Evolutionary conservation across 2,888 invertebrate species (phyloP).

Genomic region (Antheraea assamensis): DNA sequence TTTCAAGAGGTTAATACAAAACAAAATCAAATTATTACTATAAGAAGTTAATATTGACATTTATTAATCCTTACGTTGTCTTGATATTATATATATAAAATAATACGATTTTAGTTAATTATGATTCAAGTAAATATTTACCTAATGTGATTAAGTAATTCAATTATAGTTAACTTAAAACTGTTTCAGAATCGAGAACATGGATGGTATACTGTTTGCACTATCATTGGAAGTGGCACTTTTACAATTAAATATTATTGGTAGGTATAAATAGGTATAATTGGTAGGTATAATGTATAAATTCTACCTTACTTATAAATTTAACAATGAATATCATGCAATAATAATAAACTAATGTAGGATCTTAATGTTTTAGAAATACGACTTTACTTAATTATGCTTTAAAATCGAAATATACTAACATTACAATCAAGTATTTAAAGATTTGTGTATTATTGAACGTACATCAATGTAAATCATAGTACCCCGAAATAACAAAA

Average conservation of each 20-base stretch:
- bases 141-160: no score
- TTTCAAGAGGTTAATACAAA: no score
- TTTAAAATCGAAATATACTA: background rate
- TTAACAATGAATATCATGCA: background rate
- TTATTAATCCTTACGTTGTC: no score
- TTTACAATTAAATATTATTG: constrained; percentile 63
- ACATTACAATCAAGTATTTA: background rate
- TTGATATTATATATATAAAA: no score
- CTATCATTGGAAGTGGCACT: constrained; percentile 65
- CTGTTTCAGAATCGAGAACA: constrained; percentile 44
- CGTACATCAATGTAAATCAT: background rate
- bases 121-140: no score
- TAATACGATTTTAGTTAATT: no score
- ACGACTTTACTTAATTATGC: background rate
- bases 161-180: background rate
- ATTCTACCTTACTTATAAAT: background rate
- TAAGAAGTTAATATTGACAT: no score
- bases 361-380: background rate
- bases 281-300: constrained; percentile 51
- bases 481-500: no score
- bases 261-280: constrained; percentile 51
- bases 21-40: no score
- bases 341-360: background rate
- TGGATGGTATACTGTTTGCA: constrained; percentile 68
- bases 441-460: background rate